Base-by-base conservation (phyloP, 2,113 vertebrate genomes). In the Tricholaema leucomelas region DNA sequence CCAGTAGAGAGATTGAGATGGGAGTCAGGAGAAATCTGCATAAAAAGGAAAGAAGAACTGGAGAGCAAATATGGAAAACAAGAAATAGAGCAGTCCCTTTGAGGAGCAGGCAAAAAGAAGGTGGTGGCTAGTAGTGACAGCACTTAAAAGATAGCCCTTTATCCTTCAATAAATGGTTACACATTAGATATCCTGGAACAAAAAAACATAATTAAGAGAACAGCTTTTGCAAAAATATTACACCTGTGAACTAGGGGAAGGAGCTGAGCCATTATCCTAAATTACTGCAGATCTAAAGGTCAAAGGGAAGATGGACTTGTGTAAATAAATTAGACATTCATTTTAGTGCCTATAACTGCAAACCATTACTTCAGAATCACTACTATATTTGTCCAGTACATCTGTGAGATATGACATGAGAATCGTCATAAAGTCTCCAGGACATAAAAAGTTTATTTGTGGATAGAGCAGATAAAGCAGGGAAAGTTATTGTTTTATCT, bases 381-480 rank as follows among this genome's bases (percentile, higher is more conserved):
- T 84, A 12, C 35, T 67, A 1, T 77, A 64, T 80, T 88, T 87
- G 38, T 84, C 72, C 61, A 81, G 20, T 82, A 56, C 2, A 0
- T 38, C 65, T 5, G 15, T 72, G 48, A 9, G 5, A 60, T 54
- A 69, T 8, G 31, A 73, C 64, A 65, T 28, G 21, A 64, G 50
- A 73, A 81, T 72, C 58, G 35, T 48, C 50, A 56, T 74, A 35
- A 83, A 83, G 33, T 50, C 75, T 81, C 78, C 59, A 75, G 66
- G 54, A 58, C 74, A 83, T 73, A 28, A 89, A 88, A 88, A 67
- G 60, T 91, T 80, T 89, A 88, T 93, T 89, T 91, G 87, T 91
- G 64, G 78, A 73, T 76, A 82, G 80, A 92, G 14, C 20, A 67
- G 78, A 73, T 76, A 82, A 82, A 92, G 15, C 20, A 67, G 35